Base-by-base conservation (phyloP, 2,113 vertebrate genomes). In the Leptosomus discolor region DNA sequence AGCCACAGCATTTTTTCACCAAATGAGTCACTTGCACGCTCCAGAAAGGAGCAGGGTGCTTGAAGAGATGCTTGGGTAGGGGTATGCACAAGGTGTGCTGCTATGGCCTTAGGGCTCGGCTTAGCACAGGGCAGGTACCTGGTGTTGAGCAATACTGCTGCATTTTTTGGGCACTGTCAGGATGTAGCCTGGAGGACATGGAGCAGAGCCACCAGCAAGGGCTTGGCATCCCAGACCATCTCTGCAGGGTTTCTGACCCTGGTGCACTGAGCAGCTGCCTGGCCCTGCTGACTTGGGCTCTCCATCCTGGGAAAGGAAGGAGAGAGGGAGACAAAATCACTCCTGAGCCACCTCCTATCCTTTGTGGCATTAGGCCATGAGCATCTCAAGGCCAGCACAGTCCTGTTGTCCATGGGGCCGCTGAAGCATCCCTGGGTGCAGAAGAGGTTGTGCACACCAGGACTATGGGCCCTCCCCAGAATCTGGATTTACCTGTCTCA, bases 211-310 rank as follows among this genome's bases (percentile, higher is more conserved):
- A 57, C 17, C 0, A 0, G 32, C 19, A 37, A 60, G 45, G 50
- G 23, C 24, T 70, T 1, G 0, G 46, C 51, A 81, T 39, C 57
- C 51, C 22, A 30, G 21, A 45, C 13, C 32, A 51, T 27, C 22
- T 71, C 43, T 0, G 0, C 36, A 48, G 34, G 15, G 26, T 4
- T 1, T 60, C 54, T 2, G 7, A 8, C 24, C 30, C 26, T 1
- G 0, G 2, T 14, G 48, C 3, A 3, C 75, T 23, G 74, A 61
- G 92, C 34, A 69, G 22, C 63, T 78, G 50, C 65, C 51, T 48
- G 70, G 51, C 18, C 60, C 64, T 82, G 65, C 51, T 81, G 41
- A 63, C 56, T 58, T 19, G 50, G 18, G 12, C 81, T 36, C 41
- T 65, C 8, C 14, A 65, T 30, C 71, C 50, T 74, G 60, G 68